Percentiles rank a stretch among this genome's conserved stretches.
phyloP scores from a whole-genome alignment of 2,797 vertebrate genomes.

The Columba guinea region DNA sequence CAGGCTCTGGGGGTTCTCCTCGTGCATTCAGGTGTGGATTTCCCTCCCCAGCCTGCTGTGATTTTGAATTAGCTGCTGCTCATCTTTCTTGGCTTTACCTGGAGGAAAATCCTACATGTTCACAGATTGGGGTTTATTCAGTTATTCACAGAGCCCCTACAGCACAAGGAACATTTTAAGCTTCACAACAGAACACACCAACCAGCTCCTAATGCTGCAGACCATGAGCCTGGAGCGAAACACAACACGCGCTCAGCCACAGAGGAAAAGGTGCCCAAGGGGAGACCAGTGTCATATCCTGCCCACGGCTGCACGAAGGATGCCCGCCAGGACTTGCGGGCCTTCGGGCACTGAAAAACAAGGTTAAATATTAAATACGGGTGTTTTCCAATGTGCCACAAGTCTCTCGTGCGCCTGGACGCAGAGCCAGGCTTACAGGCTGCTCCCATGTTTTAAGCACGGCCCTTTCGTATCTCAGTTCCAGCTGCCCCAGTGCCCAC shows the following conservation, averaged over 20 bases:
- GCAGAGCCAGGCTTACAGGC: not conserved
- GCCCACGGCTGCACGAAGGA: not conserved
- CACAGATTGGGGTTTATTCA: not conserved
- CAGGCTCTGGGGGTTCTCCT: not conserved
- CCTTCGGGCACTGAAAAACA: not conserved
- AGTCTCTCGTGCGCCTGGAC: not conserved
- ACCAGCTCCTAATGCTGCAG: not conserved
- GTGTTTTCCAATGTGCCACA: not conserved
- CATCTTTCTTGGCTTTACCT: not conserved
- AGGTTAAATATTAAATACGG: not conserved
- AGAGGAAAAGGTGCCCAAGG: not conserved
- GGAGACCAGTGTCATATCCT: not conserved
- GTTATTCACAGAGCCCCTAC: not conserved
- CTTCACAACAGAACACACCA: not conserved
- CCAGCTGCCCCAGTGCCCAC: not conserved
- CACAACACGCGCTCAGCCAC: not conserved
- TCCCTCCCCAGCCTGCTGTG: not conserved
- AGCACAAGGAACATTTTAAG: not conserved
- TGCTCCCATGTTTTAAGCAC: not conserved
- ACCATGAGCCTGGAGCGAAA: not conserved
- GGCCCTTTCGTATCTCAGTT: not conserved
- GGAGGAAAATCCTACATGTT: fast-evolving
- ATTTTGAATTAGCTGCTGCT: not conserved
- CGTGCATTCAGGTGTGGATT: fast-evolving
- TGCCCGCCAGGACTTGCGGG: not conserved